These are phyloP conservation scores for Lottia scabra DNA, from an alignment of 2,888 invertebrate genomes.

Conservation along the genomic window DNA sequence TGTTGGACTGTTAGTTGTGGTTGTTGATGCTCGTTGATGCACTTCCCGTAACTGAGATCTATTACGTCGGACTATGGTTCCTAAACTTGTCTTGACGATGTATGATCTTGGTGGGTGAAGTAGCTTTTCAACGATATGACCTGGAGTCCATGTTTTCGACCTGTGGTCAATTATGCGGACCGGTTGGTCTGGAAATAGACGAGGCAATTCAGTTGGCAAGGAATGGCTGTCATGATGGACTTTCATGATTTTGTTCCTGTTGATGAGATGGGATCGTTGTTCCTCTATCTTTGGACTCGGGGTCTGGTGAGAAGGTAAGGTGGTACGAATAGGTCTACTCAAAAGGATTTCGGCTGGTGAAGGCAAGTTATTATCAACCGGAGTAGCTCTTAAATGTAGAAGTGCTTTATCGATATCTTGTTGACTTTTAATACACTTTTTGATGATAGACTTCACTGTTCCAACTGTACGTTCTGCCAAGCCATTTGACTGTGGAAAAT, in stretches of 20 bases:
- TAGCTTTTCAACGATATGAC: neutral
- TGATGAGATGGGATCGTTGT: neutral
- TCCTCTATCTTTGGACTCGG: neutral
- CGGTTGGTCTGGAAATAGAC: neutral
- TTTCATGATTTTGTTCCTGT: neutral
- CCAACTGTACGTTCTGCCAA: slow-evolving; percentile 11
- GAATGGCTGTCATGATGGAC: neutral
- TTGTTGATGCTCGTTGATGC: no score
- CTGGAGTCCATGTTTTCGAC: neutral
- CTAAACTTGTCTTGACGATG: neutral
- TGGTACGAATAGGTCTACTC: neutral
- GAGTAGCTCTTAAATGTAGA: slow-evolving; percentile 10
- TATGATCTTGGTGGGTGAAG: neutral
- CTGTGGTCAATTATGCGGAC: neutral
- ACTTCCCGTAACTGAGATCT: neutral
- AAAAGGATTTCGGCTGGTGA: slow-evolving; percentile 2
- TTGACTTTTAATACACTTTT: neutral
- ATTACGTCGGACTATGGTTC: neutral
- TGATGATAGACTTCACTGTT: no score
- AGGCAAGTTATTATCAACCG: neutral
- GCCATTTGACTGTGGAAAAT: neutral
- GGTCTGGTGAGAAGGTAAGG: neutral
- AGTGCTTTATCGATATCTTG: slow-evolving; percentile 7
- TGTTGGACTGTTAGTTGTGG: no score
- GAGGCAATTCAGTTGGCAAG: neutral